phyloP scores from a whole-genome alignment of 2,888 invertebrate species.

The Kryphioiulus occultus region DNA sequence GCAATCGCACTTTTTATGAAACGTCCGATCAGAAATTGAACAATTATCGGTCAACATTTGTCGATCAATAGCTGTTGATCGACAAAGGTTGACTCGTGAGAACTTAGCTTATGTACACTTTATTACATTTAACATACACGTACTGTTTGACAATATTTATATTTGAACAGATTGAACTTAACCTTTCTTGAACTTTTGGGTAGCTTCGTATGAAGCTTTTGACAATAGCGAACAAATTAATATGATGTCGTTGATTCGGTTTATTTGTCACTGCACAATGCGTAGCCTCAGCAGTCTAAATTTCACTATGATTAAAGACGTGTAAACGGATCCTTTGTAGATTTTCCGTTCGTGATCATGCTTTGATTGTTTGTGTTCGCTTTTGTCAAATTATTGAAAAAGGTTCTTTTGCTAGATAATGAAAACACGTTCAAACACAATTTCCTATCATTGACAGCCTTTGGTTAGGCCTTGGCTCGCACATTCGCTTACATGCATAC shows the following conservation, averaged over 20 bases:
- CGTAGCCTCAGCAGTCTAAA: background rate
- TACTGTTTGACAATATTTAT: too few species aligned
- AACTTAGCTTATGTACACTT: too few species aligned
- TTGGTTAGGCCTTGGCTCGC: background rate
- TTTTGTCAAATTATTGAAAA: constrained; percentile 24
- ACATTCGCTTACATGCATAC: background rate
- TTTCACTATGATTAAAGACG: background rate
- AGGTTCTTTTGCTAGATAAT: background rate
- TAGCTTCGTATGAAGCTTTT: background rate
- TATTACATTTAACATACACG: too few species aligned
- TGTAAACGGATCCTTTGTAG: background rate
- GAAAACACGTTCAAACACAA: constrained; percentile 24
- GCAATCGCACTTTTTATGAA: too few species aligned
- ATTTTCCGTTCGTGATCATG: background rate
- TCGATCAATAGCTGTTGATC: too few species aligned
- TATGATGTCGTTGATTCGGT: background rate
- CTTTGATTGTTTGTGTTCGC: background rate
- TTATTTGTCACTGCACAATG: background rate
- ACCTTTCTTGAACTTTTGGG: too few species aligned
- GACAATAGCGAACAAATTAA: background rate
- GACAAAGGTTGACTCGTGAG: too few species aligned
- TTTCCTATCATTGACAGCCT: background rate
- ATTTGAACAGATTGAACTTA: too few species aligned
- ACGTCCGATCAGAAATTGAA: too few species aligned
- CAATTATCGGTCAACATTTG: too few species aligned